Base-by-base conservation (phyloP, 2,888 invertebrate genomes). In the Cyclophora punctaria region DNA sequence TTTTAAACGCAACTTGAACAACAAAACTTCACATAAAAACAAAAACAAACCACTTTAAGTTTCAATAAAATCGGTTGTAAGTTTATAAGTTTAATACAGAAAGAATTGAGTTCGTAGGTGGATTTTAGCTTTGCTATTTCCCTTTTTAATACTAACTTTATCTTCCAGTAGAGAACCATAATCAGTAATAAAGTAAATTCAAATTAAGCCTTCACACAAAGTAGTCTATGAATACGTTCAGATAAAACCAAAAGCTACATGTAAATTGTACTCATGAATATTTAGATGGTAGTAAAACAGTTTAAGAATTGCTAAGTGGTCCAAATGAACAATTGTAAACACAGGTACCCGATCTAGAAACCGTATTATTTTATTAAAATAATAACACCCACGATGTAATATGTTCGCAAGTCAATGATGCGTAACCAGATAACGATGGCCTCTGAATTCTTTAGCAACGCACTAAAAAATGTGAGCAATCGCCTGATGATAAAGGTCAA, bases 341-440 rank as follows among this genome's bases (percentile, higher is more conserved):
- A 62, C 60, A 55, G 55, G 55, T 54, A 63, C 52, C 48, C 62
- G 62, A 64, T 66, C 67, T 58, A 66, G 62, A 69, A 68, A 64
- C 59, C 4, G 37, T 37, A 37, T 66, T 67, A 71, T 64, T 66
- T 73, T 75, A 75, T 73, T 74, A 73, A 76, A 76, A 75, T 78
- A 74, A 79, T 77, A 75, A 72, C 78, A 69, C 81, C 80, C 73
- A 82, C 80, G 71, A 73, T 67, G 62, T 71, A 58, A 62, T 69
- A 68, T 64, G 76, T 79, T 79, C 62, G 75, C 78, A 57, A 70
- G 69, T 74, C 73, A 75, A 80, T 78, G 72, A 75, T 67, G 52
- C 48, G 44, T 57, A 48, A 55, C 61, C 61, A 61, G 47, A 48
- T 0, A 50, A 54, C 48, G 45, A 41, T 43, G 50, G 44, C 35